A percentile compares a stretch with the other conserved stretches of the same genome.
Conservation (phyloP, 1,140 invertebrate genomes). For the Stegodyphus dumicola region DNA sequence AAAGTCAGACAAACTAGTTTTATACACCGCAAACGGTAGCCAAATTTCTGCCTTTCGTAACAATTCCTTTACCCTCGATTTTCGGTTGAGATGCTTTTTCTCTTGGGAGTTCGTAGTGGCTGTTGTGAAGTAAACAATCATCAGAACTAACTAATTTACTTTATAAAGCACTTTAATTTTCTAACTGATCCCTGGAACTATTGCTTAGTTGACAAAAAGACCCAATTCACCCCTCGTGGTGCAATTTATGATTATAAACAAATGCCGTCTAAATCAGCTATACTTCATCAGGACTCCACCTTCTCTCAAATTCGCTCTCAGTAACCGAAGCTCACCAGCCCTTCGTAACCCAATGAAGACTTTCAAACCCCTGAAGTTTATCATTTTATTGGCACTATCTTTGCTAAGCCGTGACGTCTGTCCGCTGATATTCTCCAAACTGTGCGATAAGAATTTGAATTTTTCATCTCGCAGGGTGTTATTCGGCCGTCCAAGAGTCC, state of each 20-base stretch:
- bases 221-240: constrained; percentile 13
- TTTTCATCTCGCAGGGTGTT: constrained; percentile 64
- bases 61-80: constrained; percentile 1
- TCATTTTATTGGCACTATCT: constrained; percentile 60
- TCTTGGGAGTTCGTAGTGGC: constrained; percentile 29
- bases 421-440: constrained; percentile 62
- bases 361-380: neutral
- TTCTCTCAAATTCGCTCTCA: neutral
- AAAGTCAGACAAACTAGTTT: neutral
- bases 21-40: constrained; percentile 36
- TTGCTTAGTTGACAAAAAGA: constrained; percentile 10
- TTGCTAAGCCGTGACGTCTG: constrained; percentile 66
- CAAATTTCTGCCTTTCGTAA: constrained; percentile 34
- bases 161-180: constrained; percentile 49
- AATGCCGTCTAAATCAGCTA: neutral
- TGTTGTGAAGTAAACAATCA: constrained; percentile 41
- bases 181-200: neutral
- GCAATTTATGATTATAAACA: neutral
- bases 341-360: neutral
- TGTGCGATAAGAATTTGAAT: constrained; percentile 63
- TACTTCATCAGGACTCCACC: neutral
- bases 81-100: constrained; percentile 22
- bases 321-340: neutral
- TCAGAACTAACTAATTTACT: constrained; percentile 51
- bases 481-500: constrained; percentile 66